Evolutionary conservation across 2,113 vertebrate genomes (phyloP).

Genomic region (Cyanistes caeruleus): DNA sequence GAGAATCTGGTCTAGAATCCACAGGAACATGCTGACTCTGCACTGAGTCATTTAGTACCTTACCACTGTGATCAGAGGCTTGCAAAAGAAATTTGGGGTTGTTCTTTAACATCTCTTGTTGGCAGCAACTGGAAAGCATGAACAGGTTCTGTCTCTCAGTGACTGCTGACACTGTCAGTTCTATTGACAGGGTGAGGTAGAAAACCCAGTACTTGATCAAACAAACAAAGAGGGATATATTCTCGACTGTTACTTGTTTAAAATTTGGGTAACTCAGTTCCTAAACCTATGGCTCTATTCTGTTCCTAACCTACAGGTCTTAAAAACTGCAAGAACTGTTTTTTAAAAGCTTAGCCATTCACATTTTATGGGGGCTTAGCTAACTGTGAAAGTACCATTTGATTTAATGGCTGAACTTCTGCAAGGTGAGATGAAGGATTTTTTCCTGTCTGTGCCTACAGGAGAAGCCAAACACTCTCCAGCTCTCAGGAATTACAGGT

Average conservation of each 20-base stretch:
- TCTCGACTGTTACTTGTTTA: background rate
- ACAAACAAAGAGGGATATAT: background rate
- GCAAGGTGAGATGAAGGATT: background rate
- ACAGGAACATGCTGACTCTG: background rate
- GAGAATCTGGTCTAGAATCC: background rate
- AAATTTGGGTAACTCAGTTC: background rate
- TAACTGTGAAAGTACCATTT: background rate
- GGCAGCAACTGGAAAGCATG: background rate
- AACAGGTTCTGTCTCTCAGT: background rate
- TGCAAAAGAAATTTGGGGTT: background rate
- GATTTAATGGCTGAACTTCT: slow-evolving; percentile 6
- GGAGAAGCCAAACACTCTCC: background rate
- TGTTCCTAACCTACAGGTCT: background rate
- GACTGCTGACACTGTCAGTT: background rate
- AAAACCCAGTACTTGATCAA: background rate
- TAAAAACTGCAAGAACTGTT: background rate
- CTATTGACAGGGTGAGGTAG: background rate
- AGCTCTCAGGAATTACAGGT: background rate
- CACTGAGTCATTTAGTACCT: background rate
- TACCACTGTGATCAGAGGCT: background rate
- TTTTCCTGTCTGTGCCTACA: background rate
- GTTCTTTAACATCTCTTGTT: background rate
- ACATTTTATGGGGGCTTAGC: background rate
- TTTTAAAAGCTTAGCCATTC: background rate
- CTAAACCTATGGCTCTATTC: background rate